A percentile compares a stretch with the other conserved stretches of the same genome.
These are phyloP conservation scores for Pteromalus puparum DNA, from an alignment of 1,140 invertebrate species.

Conservation along the genomic window DNA sequence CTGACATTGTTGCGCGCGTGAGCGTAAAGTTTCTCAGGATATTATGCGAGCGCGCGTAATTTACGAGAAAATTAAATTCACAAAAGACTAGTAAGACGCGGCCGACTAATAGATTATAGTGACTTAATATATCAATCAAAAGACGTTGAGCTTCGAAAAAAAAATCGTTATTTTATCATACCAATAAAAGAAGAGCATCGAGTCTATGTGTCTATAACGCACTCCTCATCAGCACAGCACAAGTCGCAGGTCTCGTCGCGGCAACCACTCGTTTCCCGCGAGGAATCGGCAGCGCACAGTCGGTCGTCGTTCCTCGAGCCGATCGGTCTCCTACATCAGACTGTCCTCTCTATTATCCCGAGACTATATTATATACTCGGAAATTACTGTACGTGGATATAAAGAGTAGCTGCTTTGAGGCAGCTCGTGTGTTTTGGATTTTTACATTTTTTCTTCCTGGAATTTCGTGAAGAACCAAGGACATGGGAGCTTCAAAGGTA, in stretches of 20 bases:
- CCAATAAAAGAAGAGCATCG: not conserved
- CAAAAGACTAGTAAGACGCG: no score
- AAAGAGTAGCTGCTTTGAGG: not conserved
- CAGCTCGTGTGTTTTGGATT: no score
- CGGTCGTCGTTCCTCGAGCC: conserved; percentile 22
- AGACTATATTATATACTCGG: no score
- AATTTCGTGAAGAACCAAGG: not conserved
- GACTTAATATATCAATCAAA: no score
- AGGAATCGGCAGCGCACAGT: conserved; percentile 32
- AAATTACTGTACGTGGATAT: no score
- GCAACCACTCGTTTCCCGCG: no score
- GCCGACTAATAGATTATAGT: no score
- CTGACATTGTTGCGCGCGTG: conserved; percentile 8
- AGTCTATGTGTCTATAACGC: not conserved
- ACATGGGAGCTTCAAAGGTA: conserved; percentile 24
- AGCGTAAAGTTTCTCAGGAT: conserved; percentile 5
- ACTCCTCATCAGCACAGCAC: not conserved
- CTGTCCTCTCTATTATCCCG: not conserved
- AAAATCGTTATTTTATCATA: no score
- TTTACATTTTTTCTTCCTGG: no score
- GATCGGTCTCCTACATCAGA: conserved; percentile 11
- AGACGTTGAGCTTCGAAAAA: no score
- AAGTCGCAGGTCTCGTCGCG: not conserved
- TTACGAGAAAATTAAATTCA: no score
- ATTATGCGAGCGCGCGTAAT: no score